Evolutionary conservation across 2,113 vertebrate genomes (phyloP).

Genomic region (Megatriorchis doriae): DNA sequence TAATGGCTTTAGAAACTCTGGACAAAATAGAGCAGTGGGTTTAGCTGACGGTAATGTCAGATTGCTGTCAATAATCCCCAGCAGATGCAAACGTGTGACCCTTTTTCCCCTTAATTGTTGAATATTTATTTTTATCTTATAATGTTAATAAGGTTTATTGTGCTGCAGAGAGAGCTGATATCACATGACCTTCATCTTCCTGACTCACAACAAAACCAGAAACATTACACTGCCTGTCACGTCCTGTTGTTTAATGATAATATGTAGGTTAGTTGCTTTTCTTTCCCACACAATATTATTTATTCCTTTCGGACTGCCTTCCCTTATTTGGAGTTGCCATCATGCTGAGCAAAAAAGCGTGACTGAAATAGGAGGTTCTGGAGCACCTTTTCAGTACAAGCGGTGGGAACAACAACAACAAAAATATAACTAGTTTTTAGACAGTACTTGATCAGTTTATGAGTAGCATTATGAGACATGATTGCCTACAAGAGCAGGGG

Average conservation of each 20-base stretch:
- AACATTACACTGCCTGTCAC: slow-evolving; percentile 58
- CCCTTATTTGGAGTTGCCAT: slow-evolving; percentile 21
- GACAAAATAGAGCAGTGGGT: slow-evolving; percentile 54
- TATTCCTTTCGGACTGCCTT: slow-evolving; percentile 38
- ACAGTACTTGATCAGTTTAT: not conserved
- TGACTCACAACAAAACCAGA: slow-evolving; percentile 58
- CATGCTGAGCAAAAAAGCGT: not conserved
- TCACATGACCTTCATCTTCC: slow-evolving; percentile 59
- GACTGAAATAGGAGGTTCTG: slow-evolving; percentile 33
- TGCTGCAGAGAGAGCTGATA: slow-evolving; percentile 36
- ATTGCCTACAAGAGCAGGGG: not conserved
- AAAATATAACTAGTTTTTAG: not conserved
- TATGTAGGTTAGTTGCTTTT: slow-evolving; percentile 62
- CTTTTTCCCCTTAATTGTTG: slow-evolving; percentile 53
- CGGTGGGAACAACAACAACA: not conserved
- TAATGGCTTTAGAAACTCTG: slow-evolving; percentile 64
- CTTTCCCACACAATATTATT: slow-evolving; percentile 50
- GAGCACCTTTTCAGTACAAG: not conserved
- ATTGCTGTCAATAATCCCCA: slow-evolving; percentile 57
- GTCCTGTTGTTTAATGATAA: slow-evolving; percentile 65
- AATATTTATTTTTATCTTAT: slow-evolving; percentile 68
- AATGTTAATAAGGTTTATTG: slow-evolving; percentile 67
- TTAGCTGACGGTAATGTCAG: slow-evolving; percentile 59
- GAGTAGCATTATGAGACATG: not conserved
- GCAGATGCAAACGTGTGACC: slow-evolving; percentile 61